Base-by-base conservation (phyloP, 2,113 vertebrate species). In the Castor canadensis region DNA sequence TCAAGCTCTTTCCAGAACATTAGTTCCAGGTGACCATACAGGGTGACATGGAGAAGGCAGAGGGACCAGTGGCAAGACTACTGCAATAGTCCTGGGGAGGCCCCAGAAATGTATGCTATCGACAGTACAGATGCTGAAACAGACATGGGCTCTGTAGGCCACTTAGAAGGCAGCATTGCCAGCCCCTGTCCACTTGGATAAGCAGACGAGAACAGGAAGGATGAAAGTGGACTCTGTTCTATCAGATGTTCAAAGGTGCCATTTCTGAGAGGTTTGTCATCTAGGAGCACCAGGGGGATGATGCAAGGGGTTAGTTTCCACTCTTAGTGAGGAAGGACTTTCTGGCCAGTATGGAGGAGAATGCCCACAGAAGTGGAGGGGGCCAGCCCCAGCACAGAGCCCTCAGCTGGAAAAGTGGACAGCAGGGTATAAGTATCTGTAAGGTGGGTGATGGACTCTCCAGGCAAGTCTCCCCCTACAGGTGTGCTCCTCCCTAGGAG, bases 61-160 rank as follows among this genome's bases (percentile, higher is more conserved):
- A 58, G 15, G 26, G 15, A 30, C 35, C 15, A 45, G 20, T 12
- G 60, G n/a, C 6, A 4, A 72, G 35, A 52, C 45, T 16, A 6
- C 12, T 22, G 38, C 9, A 13, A 30, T 5, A 1, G 49, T 82
- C 73, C 56, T 69, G 62, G 17, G 11, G 19, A 81, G 22, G 49
- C n/a, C 79, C 3, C 32, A 32, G 47, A 71, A 72, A 24, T 16
- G 35, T 35, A 52, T 73, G 3, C 35, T 35, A 72, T 17, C 0
- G 30, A 32, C 20, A 2, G 4, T 2, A 52, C 20, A 54, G 19
- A 66, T 19, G 9, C 0, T 0, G n/a, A 52, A 17, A 17, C 0
- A 10, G 54, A 56, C 5, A 0, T 5, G 20, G 47, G 35, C 26
- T 72, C 80, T 22, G 1, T 3, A 32, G 38, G 15, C 52, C 45